phyloP scores from a whole-genome alignment of 2,888 invertebrate genomes.

The Heterodera filipjevi region DNA sequence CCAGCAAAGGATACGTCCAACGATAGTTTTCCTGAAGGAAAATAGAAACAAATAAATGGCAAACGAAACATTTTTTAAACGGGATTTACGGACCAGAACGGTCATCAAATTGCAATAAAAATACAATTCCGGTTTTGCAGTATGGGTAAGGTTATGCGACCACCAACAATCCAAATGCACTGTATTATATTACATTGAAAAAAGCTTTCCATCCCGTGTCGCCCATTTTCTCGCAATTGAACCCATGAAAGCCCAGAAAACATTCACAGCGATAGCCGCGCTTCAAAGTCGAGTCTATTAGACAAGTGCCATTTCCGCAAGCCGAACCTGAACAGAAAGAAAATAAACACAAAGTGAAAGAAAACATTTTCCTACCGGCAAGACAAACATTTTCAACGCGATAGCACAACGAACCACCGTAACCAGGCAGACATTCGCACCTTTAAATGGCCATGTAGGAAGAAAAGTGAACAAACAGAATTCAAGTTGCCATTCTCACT shows the following conservation, averaged over 20 bases:
- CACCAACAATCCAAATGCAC: background rate
- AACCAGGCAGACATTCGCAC: background rate
- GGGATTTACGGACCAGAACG: no score
- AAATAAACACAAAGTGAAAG: background rate
- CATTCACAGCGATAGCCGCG: background rate
- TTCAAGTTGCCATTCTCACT: no score
- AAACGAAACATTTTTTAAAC: no score
- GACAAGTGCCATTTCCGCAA: background rate
- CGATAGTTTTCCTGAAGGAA: background rate
- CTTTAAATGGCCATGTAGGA: no score
- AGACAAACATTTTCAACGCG: background rate
- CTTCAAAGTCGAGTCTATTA: background rate
- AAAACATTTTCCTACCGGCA: background rate
- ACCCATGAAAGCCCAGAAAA: background rate
- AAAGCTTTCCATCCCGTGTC: background rate
- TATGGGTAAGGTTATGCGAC: no score
- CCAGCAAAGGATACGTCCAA: background rate
- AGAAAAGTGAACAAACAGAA: no score
- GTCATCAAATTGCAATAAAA: no score
- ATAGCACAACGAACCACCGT: background rate
- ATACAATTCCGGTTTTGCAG: background rate
- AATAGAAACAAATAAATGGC: background rate
- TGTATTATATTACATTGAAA: background rate
- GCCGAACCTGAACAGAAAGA: background rate
- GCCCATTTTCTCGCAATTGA: background rate